Base-by-base conservation (phyloP, 1,140 invertebrate genomes). In the Orchesella cincta region DNA sequence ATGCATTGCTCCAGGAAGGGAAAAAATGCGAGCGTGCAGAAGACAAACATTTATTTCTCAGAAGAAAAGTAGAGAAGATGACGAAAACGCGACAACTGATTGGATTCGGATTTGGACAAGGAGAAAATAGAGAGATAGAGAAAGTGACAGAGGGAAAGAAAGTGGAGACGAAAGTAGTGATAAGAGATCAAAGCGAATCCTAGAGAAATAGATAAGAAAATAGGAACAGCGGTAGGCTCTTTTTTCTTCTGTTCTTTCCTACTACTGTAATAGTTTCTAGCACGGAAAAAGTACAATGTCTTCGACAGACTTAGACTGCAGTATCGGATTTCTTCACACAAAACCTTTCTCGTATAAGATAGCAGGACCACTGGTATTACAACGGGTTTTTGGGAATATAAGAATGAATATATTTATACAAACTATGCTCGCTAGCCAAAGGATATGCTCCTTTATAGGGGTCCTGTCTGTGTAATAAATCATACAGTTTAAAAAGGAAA, bases 51-150 rank as follows among this genome's bases (percentile, higher is more conserved):
- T 46, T 18, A 46, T 18, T 46, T 46, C 39, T 46, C 39, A 18
- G 39, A 46, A 57, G 52, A 57, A 57, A 57, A 57, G 23, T 3
- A n/a, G 73, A 54, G 46, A 26, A 74, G n/a, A 74, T 29, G 46
- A 31, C 26, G 35, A 51, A 51, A 76, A 76, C 74, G 62, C 62
- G 74, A 76, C 54, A 76, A 76, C 14, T 76, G 57, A 76, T 76
- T 76, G 74, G 74, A 76, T 76, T 76, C 74, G 54, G 54, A 76
- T 76, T 76, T 57, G 14, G 23, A 57, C 52, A 18, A 18, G 23
- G 52, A 57, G 12, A 57, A 57, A 57, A 26, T n/a, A 57, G 52
- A 26, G 8, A 57, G 52, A n/a, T 3, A 57, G 23, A 57, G 12
- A 57, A 23, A 57, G 52, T 57, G 52, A 57, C 8, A 57, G 52